Percentiles rank a stretch among this genome's conserved stretches.
phyloP scores from a whole-genome alignment of 2,113 vertebrate species.

The Protomyctophum bolini region DNA sequence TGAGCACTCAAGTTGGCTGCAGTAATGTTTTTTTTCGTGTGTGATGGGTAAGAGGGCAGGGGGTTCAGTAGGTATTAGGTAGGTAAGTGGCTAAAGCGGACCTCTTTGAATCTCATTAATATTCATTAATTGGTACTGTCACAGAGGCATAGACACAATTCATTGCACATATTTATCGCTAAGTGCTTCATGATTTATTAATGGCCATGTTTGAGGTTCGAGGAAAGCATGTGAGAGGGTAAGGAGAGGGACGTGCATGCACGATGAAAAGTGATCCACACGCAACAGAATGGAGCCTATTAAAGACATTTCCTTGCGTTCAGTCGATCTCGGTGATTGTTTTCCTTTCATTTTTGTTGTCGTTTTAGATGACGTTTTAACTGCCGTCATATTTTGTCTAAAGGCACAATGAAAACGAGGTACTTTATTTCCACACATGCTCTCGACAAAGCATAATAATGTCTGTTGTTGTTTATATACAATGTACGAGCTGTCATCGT shows the following conservation, averaged over 20 bases:
- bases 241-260: conserved; percentile 38
- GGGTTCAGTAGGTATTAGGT: too few relatives aligned
- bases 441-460: too few relatives aligned
- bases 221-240: conserved; percentile 20
- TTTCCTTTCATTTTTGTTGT: too few relatives aligned
- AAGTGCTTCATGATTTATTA: conserved; percentile 75
- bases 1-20: neutral
- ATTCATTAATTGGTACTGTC: conserved; percentile 76
- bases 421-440: too few relatives aligned
- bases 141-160: conserved; percentile 66
- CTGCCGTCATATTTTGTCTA: neutral
- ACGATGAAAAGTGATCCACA: conserved; percentile 45
- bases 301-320: conserved; percentile 49
- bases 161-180: conserved; percentile 69
- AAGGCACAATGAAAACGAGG: too few relatives aligned
- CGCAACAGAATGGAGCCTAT: conserved; percentile 39
- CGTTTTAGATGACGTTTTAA: neutral
- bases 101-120: conserved; percentile 68
- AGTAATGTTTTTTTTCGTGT: too few relatives aligned
- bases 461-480: too few relatives aligned
- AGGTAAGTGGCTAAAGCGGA: conserved; percentile 33
- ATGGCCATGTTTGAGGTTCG: conserved; percentile 63
- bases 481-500: too few relatives aligned
- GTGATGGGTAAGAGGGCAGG: neutral
- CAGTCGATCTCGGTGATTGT: conserved; percentile 43